A percentile compares a stretch with the other conserved stretches of the same genome.
Conservation (phyloP, 2,888 invertebrate genomes). For the Thyatira batis region DNA sequence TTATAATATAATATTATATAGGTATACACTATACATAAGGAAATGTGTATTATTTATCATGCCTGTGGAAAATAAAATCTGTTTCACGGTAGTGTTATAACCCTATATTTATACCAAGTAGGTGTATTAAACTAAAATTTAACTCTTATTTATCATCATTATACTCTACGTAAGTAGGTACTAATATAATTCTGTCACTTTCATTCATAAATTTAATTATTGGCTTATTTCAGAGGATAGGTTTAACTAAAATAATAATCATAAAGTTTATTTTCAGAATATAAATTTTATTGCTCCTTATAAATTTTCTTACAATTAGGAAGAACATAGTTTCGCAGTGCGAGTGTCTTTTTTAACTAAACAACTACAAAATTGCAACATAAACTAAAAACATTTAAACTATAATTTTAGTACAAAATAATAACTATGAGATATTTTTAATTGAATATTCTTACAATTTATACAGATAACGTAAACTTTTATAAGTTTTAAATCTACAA, state of each 20-base stretch:
- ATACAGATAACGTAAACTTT: slow-evolving; percentile 61
- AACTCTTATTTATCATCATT: no score
- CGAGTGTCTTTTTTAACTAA: slow-evolving; percentile 60
- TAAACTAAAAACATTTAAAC: slow-evolving; percentile 59
- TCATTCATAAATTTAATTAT: no score
- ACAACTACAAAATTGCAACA: slow-evolving; percentile 61
- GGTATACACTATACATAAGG: no score
- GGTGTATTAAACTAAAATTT: no score
- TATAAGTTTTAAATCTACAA: slow-evolving; percentile 42
- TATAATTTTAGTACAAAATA: slow-evolving; percentile 69
- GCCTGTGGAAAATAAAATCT: no score
- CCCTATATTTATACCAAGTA: no score
- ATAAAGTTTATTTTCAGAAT: slow-evolving; percentile 50
- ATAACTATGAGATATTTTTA: slow-evolving; percentile 72
- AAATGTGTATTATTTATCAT: no score
- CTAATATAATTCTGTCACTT: no score
- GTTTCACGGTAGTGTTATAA: no score
- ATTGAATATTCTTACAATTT: slow-evolving; percentile 68
- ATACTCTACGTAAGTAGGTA: no score
- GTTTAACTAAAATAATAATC: slow-evolving; percentile 21
- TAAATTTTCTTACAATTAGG: slow-evolving; percentile 79
- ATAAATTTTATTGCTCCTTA: slow-evolving; percentile 79
- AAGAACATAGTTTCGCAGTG: slow-evolving; percentile 75
- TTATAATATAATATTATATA: no score
- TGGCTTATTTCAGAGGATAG: neutral